Conservation (phyloP, 2,797 vertebrate species). For the Crenichthys baileyi region DNA sequence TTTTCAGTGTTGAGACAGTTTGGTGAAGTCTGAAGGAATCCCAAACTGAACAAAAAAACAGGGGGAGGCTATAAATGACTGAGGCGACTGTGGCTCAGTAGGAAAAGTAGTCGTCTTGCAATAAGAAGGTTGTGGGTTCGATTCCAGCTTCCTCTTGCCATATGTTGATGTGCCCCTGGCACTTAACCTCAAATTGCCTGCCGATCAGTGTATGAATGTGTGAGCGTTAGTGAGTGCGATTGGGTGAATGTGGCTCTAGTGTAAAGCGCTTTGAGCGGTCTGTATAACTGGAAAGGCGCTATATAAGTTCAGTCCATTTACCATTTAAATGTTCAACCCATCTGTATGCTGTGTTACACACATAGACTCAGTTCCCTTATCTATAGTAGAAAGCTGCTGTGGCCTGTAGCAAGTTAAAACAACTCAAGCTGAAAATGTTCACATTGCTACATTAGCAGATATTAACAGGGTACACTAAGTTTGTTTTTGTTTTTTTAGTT, state of each 20-base stretch:
- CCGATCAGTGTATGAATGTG: too few species aligned
- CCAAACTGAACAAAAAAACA: slow-evolving; percentile 6
- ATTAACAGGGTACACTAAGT: background rate
- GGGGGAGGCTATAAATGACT: background rate
- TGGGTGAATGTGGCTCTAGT: too few species aligned
- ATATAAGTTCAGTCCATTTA: too few species aligned
- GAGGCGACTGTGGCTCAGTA: too few species aligned
- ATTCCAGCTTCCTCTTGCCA: too few species aligned
- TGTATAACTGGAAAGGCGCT: too few species aligned
- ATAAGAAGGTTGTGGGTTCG: too few species aligned
- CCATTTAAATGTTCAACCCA: background rate
- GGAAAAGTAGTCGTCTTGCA: too few species aligned
- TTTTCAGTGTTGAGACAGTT: background rate
- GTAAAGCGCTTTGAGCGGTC: too few species aligned
- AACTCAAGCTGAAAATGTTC: background rate
- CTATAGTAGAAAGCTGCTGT: background rate
- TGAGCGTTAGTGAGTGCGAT: too few species aligned
- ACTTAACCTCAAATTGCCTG: too few species aligned
- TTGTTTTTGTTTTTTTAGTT: background rate
- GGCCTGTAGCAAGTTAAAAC: background rate
- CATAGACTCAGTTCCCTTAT: background rate
- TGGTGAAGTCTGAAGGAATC: background rate
- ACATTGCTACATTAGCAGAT: background rate
- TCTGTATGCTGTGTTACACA: background rate
- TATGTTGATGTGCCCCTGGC: too few species aligned